Evolutionary conservation across 2,888 invertebrate species (phyloP).

Genomic region (Meghimatium bilineatum): DNA sequence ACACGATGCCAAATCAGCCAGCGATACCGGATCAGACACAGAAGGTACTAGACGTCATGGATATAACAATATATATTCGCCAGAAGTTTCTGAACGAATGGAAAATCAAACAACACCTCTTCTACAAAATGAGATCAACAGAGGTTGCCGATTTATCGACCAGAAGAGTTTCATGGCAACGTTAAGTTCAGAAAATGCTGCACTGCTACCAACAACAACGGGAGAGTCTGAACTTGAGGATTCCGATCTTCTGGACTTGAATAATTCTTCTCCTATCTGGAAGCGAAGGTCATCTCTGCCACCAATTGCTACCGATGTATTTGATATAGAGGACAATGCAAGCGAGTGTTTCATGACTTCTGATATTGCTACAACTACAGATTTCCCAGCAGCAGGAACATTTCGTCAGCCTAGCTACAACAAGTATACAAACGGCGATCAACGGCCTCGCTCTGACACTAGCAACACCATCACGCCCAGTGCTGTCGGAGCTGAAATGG

Average conservation of each 20-base stretch:
- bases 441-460: constrained; percentile 27
- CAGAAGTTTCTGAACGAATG: constrained; percentile 39
- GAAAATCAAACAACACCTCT: constrained; percentile 53
- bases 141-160: constrained; percentile 72
- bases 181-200: constrained; percentile 52
- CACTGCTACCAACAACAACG: constrained; percentile 20
- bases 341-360: constrained; percentile 26
- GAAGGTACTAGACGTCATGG: constrained; percentile 47
- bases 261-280: constrained; percentile 53
- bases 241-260: constrained; percentile 37
- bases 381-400: neutral
- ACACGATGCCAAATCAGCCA: constrained; percentile 43
- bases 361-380: constrained; percentile 12
- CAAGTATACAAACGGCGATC: constrained; percentile 26
- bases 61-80: constrained; percentile 43
- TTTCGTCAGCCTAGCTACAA: constrained; percentile 6
- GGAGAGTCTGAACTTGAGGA: constrained; percentile 70
- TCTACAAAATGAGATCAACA: constrained; percentile 59
- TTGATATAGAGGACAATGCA: constrained; percentile 40
- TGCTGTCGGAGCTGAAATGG: constrained; percentile 39
- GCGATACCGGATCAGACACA: constrained; percentile 37
- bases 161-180: constrained; percentile 73
- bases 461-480: constrained; percentile 30
- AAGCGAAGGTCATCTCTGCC: constrained; percentile 53
- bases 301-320: constrained; percentile 48